Base-by-base conservation (phyloP, 2,888 invertebrate species). In the Drosophila yooni region DNA sequence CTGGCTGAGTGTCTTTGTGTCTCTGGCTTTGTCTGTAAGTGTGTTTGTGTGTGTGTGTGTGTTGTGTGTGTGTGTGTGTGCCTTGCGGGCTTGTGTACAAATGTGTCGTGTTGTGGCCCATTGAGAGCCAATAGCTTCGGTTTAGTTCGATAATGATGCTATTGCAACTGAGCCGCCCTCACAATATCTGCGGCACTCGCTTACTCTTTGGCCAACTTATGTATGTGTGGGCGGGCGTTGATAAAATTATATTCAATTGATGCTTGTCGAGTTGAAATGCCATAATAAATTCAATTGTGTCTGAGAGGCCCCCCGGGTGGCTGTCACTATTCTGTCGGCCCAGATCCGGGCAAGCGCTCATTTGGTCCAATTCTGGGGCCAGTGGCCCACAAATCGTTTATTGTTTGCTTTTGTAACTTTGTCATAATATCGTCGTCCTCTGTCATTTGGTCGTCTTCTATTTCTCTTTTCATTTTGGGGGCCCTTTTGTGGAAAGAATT, bases 241-340 rank as follows among this genome's bases (percentile, higher is more conserved):
- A 90, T 78, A 81, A 88, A 88, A 86, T 85, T 86, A 81, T 82
- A 88, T 85, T 90, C 85, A 85, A 85, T 85, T 85, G 90, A 90
- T 83, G 90, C 87, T 90, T 74, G 86, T 83, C 88, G 79, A 83
- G 83, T 68, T 83, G 90, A 88, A 88, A 83, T 90, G 76, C 84
- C 90, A 90, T 89, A 86, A 86, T 90, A 87, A 87, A 87, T 90
- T 87, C 86, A 90, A 87, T 87, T 87, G 90, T 90, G 87, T 76
- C 82, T 73, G 33, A 76, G 77, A 75, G 77, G 50, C 70, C 83
- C 85, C 76, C 62, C 34, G 51, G 82, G 79, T 72, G 74, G 60
- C 57, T 76, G 75, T 81, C 81, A 68, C 75, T 78, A 72, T 86
- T 90, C 72, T 85, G 83, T 58, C 67, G 54, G 54, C 67, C 75